These are phyloP conservation scores for Sturmia bella DNA, from an alignment of 2,888 invertebrate species.

Conservation along the genomic window DNA sequence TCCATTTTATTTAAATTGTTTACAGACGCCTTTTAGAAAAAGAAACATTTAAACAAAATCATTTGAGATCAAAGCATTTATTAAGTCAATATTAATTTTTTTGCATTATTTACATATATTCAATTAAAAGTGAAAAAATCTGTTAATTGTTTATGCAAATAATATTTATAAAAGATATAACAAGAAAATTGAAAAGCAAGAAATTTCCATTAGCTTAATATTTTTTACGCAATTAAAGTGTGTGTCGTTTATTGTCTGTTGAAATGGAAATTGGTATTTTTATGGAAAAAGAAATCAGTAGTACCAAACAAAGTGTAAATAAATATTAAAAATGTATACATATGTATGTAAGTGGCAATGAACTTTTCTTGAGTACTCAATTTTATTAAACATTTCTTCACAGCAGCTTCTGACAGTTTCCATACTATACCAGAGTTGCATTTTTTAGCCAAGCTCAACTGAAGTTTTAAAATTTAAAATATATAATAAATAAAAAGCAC, in stretches of 20 bases:
- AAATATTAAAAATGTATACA: too few relatives aligned
- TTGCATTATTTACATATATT: slow-evolving; percentile 22
- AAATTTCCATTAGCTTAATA: slow-evolving; percentile 2
- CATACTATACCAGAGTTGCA: too few relatives aligned
- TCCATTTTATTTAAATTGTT: slow-evolving; percentile 27
- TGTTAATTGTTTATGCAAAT: slow-evolving; percentile 25
- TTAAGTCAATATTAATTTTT: slow-evolving; percentile 38
- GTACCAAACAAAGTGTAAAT: background rate
- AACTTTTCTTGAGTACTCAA: too few relatives aligned
- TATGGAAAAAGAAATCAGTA: slow-evolving; percentile 16
- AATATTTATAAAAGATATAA: background rate
- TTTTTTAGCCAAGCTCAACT: too few relatives aligned
- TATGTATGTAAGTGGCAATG: too few relatives aligned
- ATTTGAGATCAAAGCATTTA: slow-evolving; percentile 47
- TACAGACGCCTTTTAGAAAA: slow-evolving; percentile 8
- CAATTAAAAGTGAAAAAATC: slow-evolving; percentile 27
- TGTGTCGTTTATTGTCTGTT: background rate
- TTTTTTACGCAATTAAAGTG: slow-evolving; percentile 13
- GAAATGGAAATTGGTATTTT: background rate
- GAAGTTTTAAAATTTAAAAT: too few relatives aligned
- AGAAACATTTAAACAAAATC: background rate
- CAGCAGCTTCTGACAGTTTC: too few relatives aligned
- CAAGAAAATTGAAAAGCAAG: background rate
- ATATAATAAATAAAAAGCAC: too few relatives aligned
- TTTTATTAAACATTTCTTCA: too few relatives aligned